Conservation (phyloP, 2,888 invertebrate species). For the Rosalia funebris region DNA sequence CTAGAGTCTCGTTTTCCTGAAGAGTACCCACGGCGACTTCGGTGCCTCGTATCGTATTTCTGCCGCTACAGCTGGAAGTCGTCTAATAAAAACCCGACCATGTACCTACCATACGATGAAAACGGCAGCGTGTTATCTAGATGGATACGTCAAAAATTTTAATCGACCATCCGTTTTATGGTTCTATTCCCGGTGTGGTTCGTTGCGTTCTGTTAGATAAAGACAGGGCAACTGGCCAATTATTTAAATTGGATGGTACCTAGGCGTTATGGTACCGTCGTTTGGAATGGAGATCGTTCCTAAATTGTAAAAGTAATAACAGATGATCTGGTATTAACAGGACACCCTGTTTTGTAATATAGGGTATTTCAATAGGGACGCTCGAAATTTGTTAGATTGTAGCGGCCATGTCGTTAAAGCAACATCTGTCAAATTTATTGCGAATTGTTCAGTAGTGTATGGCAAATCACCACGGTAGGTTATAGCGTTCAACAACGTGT, state of each 20-base stretch:
- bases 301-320: too few relatives aligned
- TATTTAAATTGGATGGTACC: background rate
- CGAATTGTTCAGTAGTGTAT: too few relatives aligned
- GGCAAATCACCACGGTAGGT: too few relatives aligned
- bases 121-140: background rate
- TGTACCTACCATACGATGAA: background rate
- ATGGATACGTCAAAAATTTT: slow-evolving; percentile 20
- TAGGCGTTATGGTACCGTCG: too few relatives aligned
- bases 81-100: slow-evolving; percentile 4
- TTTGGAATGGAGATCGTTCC: too few relatives aligned
- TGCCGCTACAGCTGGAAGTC: background rate
- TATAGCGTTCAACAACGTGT: too few relatives aligned
- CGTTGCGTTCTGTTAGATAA: background rate
- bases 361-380: too few relatives aligned
- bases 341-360: too few relatives aligned
- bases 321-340: too few relatives aligned
- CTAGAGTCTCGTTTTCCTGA: slow-evolving; percentile 9
- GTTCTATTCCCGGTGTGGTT: background rate
- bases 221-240: background rate
- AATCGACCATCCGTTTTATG: slow-evolving; percentile 1
- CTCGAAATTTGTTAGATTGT: too few relatives aligned
- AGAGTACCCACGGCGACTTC: background rate
- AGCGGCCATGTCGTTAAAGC: too few relatives aligned
- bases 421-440: too few relatives aligned
- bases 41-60: slow-evolving; percentile 9